Conservation (phyloP, 2,888 invertebrate species). For the Shargacucullia verbasci region DNA sequence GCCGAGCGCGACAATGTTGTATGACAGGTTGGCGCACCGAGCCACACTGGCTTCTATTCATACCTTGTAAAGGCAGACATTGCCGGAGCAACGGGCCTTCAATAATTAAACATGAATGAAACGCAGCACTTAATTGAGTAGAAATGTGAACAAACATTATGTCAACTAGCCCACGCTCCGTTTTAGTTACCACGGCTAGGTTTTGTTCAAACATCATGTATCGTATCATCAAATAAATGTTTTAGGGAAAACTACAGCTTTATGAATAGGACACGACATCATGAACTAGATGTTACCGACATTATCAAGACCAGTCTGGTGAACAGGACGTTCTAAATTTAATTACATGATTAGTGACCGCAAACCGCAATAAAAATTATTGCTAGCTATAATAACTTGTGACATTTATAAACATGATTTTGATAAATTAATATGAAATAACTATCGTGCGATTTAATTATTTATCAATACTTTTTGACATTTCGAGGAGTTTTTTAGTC, state of each 20-base stretch:
- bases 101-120: conserved; percentile 87
- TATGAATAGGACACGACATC: conserved; percentile 26
- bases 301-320: conserved; percentile 32
- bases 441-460: no score
- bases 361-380: conserved; percentile 34
- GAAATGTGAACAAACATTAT: conserved; percentile 84
- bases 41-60: conserved; percentile 74
- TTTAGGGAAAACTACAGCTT: conserved; percentile 47
- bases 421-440: no score
- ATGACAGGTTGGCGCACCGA: conserved; percentile 75
- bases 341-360: conserved; percentile 36
- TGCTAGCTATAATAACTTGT: conserved; percentile 9
- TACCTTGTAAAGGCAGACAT: conserved; percentile 67
- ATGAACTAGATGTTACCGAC: conserved; percentile 33
- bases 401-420: background rate
- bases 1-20: conserved; percentile 81
- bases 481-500: no score
- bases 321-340: conserved; percentile 37
- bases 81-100: conserved; percentile 63
- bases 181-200: conserved; percentile 63
- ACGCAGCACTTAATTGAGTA: conserved; percentile 84
- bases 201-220: conserved; percentile 59
- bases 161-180: conserved; percentile 68
- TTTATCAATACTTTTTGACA: no score
- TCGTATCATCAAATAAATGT: conserved; percentile 56